Evolutionary conservation across 2,797 vertebrate species (phyloP).

Genomic region (Acropternis orthonyx): DNA sequence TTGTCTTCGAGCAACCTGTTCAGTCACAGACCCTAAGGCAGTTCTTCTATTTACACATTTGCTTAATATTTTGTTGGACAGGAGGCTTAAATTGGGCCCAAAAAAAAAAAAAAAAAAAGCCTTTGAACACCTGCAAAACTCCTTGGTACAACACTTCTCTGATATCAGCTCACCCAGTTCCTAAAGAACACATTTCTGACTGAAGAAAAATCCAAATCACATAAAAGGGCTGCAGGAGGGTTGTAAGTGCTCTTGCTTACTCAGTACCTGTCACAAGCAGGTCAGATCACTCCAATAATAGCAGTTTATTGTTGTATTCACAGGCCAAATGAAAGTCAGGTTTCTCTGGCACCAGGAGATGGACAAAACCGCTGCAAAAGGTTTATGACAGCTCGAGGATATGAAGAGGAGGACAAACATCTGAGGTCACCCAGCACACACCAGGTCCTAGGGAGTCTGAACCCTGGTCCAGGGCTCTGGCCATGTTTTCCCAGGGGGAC

Average conservation of each 20-base stretch:
- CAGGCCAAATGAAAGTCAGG: not conserved
- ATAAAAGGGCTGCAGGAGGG: not conserved
- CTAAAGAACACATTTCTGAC: not conserved
- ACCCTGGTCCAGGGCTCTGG: not conserved
- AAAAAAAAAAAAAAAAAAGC: not conserved
- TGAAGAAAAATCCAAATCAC: not conserved
- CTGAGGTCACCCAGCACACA: not conserved
- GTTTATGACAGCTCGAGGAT: not conserved
- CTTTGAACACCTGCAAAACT: not conserved
- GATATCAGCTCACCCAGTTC: not conserved
- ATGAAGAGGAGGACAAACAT: not conserved
- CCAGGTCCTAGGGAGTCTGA: not conserved
- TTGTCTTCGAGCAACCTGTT: not conserved
- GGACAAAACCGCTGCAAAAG: not conserved
- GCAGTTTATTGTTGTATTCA: not conserved
- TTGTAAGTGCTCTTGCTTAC: not conserved
- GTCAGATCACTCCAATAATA: not conserved
- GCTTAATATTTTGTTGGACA: not conserved
- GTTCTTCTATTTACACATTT: not conserved
- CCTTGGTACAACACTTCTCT: not conserved
- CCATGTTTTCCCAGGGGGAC: accelerated
- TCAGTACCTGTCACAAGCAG: not conserved
- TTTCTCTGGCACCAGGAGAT: not conserved
- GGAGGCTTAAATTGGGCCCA: not conserved
- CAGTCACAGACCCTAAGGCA: not conserved